Conservation (phyloP, 2,113 vertebrate genomes). For the Clarias batrachus region DNA sequence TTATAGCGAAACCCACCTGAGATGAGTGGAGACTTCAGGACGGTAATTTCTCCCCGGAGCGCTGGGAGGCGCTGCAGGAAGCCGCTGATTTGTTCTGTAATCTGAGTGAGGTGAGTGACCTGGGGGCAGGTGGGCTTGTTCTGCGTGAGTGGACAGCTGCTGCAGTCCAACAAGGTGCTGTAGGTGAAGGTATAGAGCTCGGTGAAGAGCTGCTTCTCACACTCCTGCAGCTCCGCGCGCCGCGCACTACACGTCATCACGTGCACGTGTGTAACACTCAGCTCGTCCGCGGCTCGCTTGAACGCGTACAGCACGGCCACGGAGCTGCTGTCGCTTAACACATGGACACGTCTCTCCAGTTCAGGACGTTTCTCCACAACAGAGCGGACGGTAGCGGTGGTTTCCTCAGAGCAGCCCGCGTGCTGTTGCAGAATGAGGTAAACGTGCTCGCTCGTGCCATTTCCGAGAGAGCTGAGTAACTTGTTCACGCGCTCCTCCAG, state of each 20-base stretch:
- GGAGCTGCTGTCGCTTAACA: conserved; percentile 64
- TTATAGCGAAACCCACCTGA: conserved; percentile 74
- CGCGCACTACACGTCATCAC: conserved; percentile 73
- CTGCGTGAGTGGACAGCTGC: conserved; percentile 45
- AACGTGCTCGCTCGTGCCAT: conserved; percentile 8
- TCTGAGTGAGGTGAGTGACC: conserved; percentile 54
- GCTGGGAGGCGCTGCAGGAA: conserved; percentile 79
- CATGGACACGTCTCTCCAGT: conserved; percentile 61
- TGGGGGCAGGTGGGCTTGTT: conserved; percentile 37
- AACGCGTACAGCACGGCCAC: conserved; percentile 75
- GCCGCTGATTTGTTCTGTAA: conserved; percentile 68
- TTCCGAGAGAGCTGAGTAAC: neutral
- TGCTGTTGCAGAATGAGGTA: conserved; percentile 42
- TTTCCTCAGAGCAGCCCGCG: neutral
- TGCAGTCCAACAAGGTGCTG: conserved; percentile 53
- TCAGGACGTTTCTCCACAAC: conserved; percentile 14
- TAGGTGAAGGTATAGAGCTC: conserved; percentile 79
- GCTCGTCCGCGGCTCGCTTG: conserved; percentile 80
- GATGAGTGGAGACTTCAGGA: conserved; percentile 80
- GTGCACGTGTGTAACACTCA: conserved; percentile 68
- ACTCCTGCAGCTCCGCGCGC: conserved; percentile 68
- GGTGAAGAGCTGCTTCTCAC: conserved; percentile 81
- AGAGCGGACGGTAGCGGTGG: neutral
- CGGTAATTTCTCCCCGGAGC: conserved; percentile 73
- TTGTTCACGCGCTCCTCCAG: conserved; percentile 40